A percentile compares a stretch with the other conserved stretches of the same genome.
phyloP scores from a whole-genome alignment of 2,797 vertebrate species.

The Ambastaia sidthimunki region DNA sequence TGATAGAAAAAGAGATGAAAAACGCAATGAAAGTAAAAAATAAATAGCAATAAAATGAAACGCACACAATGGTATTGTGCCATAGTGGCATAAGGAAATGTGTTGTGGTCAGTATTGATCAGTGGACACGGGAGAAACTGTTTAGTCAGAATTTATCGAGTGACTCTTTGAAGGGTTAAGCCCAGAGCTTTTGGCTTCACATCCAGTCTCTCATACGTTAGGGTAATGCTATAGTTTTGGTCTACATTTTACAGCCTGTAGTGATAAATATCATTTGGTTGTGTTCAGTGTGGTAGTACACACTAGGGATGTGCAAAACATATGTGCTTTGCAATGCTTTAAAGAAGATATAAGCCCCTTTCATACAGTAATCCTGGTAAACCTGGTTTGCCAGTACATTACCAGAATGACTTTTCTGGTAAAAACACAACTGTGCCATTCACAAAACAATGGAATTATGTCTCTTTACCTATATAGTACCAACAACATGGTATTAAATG shows the following conservation, averaged over 20 bases:
- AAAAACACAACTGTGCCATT: too few species aligned
- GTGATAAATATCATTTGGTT: neutral
- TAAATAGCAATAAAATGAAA: slow-evolving; percentile 69
- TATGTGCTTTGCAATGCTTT: neutral
- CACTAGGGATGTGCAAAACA: neutral
- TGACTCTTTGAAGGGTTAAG: slow-evolving; percentile 90
- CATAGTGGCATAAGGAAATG: slow-evolving; percentile 5
- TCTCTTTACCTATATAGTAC: too few species aligned
- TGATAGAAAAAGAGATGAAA: slow-evolving; percentile 76
- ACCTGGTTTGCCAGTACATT: too few species aligned
- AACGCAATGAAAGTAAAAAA: slow-evolving; percentile 55
- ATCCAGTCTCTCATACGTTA: slow-evolving; percentile 41
- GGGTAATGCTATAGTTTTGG: slow-evolving; percentile 41
- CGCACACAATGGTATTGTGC: neutral
- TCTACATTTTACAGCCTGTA: slow-evolving; percentile 34
- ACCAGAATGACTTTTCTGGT: too few species aligned
- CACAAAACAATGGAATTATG: too few species aligned
- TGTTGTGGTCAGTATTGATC: slow-evolving; percentile 41
- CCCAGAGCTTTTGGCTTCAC: slow-evolving; percentile 73
- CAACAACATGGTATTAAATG: too few species aligned
- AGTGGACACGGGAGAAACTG: slow-evolving; percentile 60
- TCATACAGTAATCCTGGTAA: too few species aligned
- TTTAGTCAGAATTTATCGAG: slow-evolving; percentile 89
- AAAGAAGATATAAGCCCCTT: neutral
- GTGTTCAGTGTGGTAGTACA: neutral